Percentiles rank a stretch among this genome's conserved stretches.
Evolutionary conservation across 1,140 invertebrate genomes (phyloP).

Genomic region (Drosophila fuyamai): DNA sequence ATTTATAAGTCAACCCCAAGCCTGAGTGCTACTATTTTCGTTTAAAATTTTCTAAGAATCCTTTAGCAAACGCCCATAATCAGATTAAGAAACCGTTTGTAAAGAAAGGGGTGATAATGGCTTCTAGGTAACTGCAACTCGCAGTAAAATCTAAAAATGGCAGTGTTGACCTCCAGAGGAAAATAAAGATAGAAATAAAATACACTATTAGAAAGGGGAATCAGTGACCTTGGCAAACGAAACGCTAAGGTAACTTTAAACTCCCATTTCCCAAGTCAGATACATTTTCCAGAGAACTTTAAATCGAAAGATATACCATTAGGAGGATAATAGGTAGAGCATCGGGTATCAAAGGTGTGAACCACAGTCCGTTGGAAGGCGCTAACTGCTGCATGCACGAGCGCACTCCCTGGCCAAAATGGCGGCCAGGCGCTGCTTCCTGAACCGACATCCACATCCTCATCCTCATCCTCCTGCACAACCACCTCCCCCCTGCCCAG

Average conservation of each 20-base stretch:
- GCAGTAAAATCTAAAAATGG: background rate
- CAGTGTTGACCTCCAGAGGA: background rate
- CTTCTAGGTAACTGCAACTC: slow-evolving; percentile 7
- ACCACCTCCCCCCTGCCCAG: background rate
- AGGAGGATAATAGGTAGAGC: background rate
- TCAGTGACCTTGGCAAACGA: background rate
- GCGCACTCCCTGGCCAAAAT: slow-evolving; percentile 48
- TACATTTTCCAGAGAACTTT: too few relatives aligned
- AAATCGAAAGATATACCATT: too few relatives aligned
- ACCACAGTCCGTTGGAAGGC: slow-evolving; percentile 30
- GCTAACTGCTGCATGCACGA: slow-evolving; percentile 47
- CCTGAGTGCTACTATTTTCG: background rate
- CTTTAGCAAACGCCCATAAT: slow-evolving; percentile 4
- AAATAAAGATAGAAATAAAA: background rate
- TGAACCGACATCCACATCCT: background rate
- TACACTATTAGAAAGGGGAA: background rate
- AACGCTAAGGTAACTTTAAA: background rate
- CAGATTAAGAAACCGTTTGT: slow-evolving; percentile 3
- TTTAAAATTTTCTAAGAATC: background rate
- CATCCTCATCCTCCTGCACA: background rate
- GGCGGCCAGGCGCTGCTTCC: slow-evolving; percentile 39
- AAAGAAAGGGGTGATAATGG: slow-evolving; percentile 1
- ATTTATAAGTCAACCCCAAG: background rate
- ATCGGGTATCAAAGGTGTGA: slow-evolving; percentile 14
- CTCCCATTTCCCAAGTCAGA: too few relatives aligned